A percentile compares a stretch with the other conserved stretches of the same genome.
phyloP scores from a whole-genome alignment of 1,140 invertebrate genomes.

The Drosophila sechellia region DNA sequence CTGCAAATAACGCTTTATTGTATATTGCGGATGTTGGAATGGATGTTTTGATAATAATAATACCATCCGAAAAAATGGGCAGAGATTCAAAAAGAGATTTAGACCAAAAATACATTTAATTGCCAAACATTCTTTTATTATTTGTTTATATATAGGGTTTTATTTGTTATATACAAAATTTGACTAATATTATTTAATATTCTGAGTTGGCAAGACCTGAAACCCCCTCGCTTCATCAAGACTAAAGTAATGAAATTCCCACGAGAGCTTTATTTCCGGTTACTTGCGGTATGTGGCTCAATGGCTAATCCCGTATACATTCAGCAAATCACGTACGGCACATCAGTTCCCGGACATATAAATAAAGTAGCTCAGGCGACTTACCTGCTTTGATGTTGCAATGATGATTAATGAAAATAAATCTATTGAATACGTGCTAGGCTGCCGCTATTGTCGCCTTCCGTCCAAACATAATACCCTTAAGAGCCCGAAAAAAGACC shows the following conservation, averaged over 20 bases:
- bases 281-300: constrained; percentile 32
- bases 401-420: constrained; percentile 73
- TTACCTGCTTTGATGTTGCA: constrained; percentile 57
- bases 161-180: no score
- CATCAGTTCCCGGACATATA: constrained; percentile 26
- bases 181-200: no score
- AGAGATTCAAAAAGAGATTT: no score
- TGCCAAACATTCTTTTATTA: no score
- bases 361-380: constrained; percentile 16
- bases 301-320: constrained; percentile 55
- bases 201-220: not conserved
- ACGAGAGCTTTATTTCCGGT: constrained; percentile 37
- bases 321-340: constrained; percentile 72
- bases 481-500: constrained; percentile 26
- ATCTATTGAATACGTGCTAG: constrained; percentile 58
- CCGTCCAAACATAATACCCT: constrained; percentile 55
- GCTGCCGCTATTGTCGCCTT: constrained; percentile 22
- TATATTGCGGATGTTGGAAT: not conserved
- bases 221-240: constrained; percentile 17
- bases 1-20: no score
- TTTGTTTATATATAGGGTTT: no score
- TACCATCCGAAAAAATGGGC: not conserved
- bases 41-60: no score
- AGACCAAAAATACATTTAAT: no score
- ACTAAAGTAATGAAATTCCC: constrained; percentile 3